Evolutionary conservation across 2,113 vertebrate species (phyloP).

Genomic region (Anarrhichthys ocellatus): DNA sequence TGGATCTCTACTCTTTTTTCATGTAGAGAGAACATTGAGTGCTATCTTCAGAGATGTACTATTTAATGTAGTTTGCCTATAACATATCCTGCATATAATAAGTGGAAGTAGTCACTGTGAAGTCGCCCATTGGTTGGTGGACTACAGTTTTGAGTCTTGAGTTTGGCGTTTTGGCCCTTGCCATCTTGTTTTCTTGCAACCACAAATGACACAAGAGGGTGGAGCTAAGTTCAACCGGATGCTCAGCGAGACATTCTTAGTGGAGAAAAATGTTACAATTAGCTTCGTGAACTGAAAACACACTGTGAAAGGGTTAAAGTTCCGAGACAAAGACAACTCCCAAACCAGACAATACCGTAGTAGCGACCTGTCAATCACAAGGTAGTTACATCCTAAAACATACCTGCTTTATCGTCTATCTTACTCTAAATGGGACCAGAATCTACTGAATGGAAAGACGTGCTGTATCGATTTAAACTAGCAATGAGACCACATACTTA

Average conservation of each 20-base stretch:
- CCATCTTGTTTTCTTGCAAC: not conserved
- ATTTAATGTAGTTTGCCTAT: not conserved
- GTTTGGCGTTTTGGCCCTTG: not conserved
- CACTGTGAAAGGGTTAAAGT: not conserved
- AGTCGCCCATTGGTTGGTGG: not conserved
- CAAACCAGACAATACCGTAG: not conserved
- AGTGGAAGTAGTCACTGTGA: not conserved
- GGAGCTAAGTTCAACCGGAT: not conserved
- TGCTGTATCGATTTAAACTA: not conserved
- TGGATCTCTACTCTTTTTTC: not conserved
- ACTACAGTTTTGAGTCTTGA: not conserved
- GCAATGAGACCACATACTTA: not conserved
- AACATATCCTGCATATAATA: not conserved
- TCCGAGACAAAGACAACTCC: not conserved
- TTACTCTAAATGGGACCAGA: not conserved
- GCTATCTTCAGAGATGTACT: not conserved
- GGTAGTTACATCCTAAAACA: not conserved
- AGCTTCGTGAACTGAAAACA: not conserved
- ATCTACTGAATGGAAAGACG: not conserved
- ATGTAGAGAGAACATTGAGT: not conserved
- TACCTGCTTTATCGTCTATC: not conserved
- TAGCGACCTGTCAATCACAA: not conserved
- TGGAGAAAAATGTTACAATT: not conserved
- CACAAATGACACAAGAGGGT: not conserved
- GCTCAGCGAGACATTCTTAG: not conserved